Evolutionary conservation across 2,888 invertebrate genomes (phyloP).

Genomic region (Cephus pygmeus): DNA sequence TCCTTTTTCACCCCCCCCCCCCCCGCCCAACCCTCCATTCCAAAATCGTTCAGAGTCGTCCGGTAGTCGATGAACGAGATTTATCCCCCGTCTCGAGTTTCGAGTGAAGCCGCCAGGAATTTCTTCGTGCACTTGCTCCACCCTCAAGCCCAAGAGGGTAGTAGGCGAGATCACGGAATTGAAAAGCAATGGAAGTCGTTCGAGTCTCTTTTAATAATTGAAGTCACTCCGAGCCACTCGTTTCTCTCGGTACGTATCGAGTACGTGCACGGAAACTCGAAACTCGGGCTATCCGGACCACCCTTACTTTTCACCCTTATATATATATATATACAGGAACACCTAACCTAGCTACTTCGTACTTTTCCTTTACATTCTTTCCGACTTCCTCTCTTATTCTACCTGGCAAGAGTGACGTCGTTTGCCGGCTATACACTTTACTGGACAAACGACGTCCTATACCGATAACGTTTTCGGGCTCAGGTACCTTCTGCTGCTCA

Average conservation of each 20-base stretch:
- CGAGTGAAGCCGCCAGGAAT: background rate
- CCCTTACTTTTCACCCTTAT: background rate
- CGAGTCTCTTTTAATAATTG: slow-evolving; percentile 5
- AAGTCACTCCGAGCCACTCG: background rate
- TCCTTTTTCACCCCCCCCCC: background rate
- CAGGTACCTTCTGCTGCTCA: background rate
- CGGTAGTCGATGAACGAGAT: background rate
- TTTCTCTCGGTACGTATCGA: slow-evolving; percentile 7
- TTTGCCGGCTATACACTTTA: background rate
- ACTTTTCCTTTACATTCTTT: background rate
- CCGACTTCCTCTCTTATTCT: background rate
- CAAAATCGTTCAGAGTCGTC: background rate
- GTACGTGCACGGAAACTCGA: slow-evolving; percentile 11
- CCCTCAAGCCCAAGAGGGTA: background rate
- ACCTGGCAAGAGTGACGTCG: background rate
- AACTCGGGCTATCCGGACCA: background rate
- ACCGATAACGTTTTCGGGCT: background rate
- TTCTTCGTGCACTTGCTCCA: background rate
- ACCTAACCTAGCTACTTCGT: background rate
- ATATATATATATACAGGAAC: too few species aligned
- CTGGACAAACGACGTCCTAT: background rate
- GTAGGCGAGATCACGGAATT: background rate
- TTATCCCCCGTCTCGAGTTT: background rate
- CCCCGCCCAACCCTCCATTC: too few species aligned
- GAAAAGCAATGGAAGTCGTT: slow-evolving; percentile 3